phyloP scores from a whole-genome alignment of 64 coral and sea anemone genomes.

The Trachythela sp. region DNA sequence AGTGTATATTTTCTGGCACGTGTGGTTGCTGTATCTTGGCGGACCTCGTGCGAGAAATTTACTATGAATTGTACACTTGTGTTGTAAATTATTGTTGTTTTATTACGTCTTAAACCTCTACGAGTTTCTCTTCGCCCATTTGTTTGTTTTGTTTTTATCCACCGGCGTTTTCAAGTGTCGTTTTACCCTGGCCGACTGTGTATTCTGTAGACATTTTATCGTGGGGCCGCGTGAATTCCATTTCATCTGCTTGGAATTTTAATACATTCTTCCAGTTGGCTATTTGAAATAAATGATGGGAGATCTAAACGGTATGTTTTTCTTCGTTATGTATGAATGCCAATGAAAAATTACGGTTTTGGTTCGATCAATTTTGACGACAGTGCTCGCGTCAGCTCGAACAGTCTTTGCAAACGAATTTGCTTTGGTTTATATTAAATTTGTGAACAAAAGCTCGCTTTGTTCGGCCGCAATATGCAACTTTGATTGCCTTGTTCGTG shows the following conservation, averaged over 20 bases:
- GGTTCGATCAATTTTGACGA: neutral
- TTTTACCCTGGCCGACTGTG: neutral
- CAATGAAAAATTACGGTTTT: neutral
- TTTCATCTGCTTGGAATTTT: neutral
- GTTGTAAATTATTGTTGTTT: conserved; percentile 14
- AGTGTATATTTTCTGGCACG: neutral
- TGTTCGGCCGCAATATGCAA: neutral
- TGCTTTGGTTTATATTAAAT: no score
- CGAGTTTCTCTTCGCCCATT: neutral
- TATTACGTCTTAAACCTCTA: neutral
- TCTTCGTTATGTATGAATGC: neutral
- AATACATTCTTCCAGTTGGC: neutral
- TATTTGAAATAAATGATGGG: neutral
- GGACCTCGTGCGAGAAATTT: neutral
- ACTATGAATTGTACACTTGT: conserved; percentile 9
- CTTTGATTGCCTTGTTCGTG: neutral
- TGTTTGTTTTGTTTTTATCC: conserved; percentile 1
- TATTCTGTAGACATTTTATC: neutral
- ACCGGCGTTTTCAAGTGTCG: neutral
- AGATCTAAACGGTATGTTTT: neutral
- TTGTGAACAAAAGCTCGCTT: neutral
- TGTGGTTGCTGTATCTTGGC: neutral
- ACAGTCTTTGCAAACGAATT: neutral
- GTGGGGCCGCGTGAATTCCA: neutral
- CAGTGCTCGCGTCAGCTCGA: neutral